These are phyloP conservation scores for Geodia barretti DNA, from an alignment of 37 sponge, comb jelly and placozoan species.

Conservation along the genomic window DNA sequence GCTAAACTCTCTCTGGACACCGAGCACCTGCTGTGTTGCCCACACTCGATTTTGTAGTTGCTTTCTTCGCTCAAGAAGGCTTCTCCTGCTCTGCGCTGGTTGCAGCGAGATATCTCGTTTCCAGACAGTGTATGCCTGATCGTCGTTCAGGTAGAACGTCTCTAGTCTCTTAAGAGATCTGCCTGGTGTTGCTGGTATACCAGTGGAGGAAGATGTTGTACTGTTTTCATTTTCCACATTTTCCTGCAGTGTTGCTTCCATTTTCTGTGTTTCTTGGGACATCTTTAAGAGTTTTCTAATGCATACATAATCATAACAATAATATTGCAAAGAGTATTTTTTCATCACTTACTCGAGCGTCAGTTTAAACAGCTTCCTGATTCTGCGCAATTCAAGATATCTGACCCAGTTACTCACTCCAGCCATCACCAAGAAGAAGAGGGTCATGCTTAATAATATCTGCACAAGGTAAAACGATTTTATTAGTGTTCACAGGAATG, in stretches of 20 bases:
- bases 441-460: constrained; percentile 57
- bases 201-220: not conserved
- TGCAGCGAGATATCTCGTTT: not conserved
- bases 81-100: not conserved
- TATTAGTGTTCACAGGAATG: no score
- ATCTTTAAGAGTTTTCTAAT: no score
- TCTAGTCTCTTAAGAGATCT: no score
- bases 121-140: not conserved
- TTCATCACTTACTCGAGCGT: not conserved
- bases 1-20: not conserved
- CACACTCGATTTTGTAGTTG: not conserved
- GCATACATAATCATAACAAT: not conserved
- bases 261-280: no score
- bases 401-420: constrained; percentile 44
- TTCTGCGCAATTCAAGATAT: no score
- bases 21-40: not conserved
- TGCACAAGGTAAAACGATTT: constrained; percentile 5
- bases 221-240: not conserved
- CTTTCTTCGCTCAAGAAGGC: not conserved
- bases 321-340: not conserved
- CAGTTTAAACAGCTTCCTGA: no score
- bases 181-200: not conserved
- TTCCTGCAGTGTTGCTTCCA: no score
- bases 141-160: not conserved
- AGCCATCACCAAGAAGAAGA: constrained; percentile 46